These are phyloP conservation scores for Verasper variegatus DNA, from an alignment of 2,113 vertebrate genomes.

Conservation along the genomic window DNA sequence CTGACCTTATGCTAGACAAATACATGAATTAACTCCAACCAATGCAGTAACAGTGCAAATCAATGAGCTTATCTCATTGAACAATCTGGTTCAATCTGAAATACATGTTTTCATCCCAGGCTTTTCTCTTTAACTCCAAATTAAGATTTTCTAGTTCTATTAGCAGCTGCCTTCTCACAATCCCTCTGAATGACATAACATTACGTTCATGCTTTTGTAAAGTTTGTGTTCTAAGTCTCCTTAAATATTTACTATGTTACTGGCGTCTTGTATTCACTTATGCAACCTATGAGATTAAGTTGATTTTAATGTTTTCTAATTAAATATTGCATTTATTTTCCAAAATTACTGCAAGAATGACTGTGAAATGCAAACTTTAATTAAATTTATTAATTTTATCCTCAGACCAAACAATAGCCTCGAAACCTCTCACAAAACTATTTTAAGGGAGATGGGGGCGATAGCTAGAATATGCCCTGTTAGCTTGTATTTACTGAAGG, in stretches of 20 bases:
- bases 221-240: neutral
- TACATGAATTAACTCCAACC: neutral
- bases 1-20: constrained; percentile 1
- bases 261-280: neutral
- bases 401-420: no score
- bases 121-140: neutral
- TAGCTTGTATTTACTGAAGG: constrained; percentile 1
- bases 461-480: no score
- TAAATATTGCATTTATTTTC: neutral
- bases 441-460: no score
- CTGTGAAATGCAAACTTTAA: neutral
- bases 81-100: neutral
- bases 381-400: no score
- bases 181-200: neutral
- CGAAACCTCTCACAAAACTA: no score
- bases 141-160: neutral
- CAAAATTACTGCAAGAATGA: neutral
- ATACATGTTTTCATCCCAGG: neutral
- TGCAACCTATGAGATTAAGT: neutral
- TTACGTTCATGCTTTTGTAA: neutral
- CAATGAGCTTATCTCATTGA: neutral
- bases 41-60: neutral
- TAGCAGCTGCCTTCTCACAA: neutral
- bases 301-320: neutral
- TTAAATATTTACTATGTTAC: neutral